A percentile compares a stretch with the other conserved stretches of the same genome.
These are phyloP conservation scores for Troilus luridus DNA, from an alignment of 2,888 invertebrate genomes.

Conservation along the genomic window DNA sequence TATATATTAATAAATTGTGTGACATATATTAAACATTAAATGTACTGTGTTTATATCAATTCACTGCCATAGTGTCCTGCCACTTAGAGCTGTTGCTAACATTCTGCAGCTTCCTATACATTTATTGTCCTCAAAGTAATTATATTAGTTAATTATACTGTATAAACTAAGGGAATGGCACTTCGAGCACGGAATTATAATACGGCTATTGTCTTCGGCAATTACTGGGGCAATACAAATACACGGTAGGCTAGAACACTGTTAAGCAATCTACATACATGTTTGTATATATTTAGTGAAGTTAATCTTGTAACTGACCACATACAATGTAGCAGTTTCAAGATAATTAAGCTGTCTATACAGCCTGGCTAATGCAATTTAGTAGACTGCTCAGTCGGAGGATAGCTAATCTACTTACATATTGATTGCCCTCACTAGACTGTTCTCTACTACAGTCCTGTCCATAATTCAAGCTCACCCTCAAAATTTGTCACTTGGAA, in stretches of 20 bases:
- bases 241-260: neutral
- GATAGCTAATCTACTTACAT: neutral
- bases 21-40: too few species aligned
- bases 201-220: neutral
- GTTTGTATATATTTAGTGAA: neutral
- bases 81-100: too few species aligned
- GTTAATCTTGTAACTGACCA: conserved; percentile 4
- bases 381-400: neutral
- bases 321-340: neutral
- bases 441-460: neutral
- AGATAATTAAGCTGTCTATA: conserved; percentile 1
- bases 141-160: neutral
- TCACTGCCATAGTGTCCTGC: too few species aligned
- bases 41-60: too few species aligned
- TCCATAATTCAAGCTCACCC: neutral
- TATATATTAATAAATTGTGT: too few species aligned
- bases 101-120: too few species aligned
- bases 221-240: neutral
- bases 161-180: neutral
- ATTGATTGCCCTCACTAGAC: neutral
- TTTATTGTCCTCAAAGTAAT: neutral
- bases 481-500: neutral
- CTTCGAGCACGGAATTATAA: neutral
- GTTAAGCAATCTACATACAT: neutral
- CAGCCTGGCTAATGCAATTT: neutral